phyloP scores from a whole-genome alignment of 2,888 invertebrate genomes.

The Folsomia manolachei region DNA sequence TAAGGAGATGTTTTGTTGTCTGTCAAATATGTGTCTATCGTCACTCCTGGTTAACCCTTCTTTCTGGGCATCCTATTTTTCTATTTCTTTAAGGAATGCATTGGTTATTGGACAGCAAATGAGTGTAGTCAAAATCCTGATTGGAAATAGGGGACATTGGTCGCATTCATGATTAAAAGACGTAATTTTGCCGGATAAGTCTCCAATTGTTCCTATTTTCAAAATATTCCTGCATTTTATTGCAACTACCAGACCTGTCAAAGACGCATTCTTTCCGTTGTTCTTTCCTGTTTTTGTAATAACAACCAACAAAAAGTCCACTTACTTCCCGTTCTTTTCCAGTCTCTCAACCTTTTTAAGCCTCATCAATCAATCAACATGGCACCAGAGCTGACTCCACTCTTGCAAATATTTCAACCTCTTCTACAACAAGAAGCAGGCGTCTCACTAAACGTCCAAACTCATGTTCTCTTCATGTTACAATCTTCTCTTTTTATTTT shows the following conservation, averaged over 20 bases:
- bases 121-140: too few relatives aligned
- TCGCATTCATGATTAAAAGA: too few relatives aligned
- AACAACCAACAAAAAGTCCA: too few relatives aligned
- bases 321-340: too few relatives aligned
- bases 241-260: background rate
- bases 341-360: conserved; percentile 1
- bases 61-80: too few relatives aligned
- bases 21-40: too few relatives aligned
- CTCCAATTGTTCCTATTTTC: background rate
- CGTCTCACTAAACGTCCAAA: conserved; percentile 9
- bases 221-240: background rate
- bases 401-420: conserved; percentile 15
- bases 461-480: conserved; percentile 1
- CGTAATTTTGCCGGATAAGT: too few relatives aligned
- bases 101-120: too few relatives aligned
- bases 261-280: background rate
- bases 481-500: conserved; percentile 3
- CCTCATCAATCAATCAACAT: conserved; percentile 12
- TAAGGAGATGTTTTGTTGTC: too few relatives aligned
- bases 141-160: too few relatives aligned
- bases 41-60: too few relatives aligned
- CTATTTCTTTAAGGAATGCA: too few relatives aligned
- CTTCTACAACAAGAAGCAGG: background rate
- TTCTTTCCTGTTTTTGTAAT: background rate
- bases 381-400: conserved; percentile 7